Base-by-base conservation (phyloP, 35 echinoderm and acorn worm genomes). In the Ophioderma brevispina region DNA sequence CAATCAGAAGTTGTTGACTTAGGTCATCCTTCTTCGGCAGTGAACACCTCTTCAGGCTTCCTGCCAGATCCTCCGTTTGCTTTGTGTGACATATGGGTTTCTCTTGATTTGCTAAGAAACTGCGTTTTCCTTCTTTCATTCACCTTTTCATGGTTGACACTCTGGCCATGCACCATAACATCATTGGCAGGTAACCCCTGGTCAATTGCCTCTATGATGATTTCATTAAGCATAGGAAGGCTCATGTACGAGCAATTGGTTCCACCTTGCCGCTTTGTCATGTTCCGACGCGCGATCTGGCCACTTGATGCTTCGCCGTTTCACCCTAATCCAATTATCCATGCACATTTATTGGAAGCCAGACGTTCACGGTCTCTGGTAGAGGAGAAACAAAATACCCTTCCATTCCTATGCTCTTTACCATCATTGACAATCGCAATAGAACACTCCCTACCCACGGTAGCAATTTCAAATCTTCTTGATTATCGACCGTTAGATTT, bases 371-470 rank as follows among this genome's bases (percentile, higher is more conserved):
- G 49, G 91, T 95, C 41, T 92, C 90, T 79, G 97, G 94, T 14
- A 99, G 76, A 31, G 97, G 97, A 17, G 95, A 99, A 99, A 77
- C 97, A 99, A 76, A 95, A 99, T 23, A 91, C 89, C 36, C 97
- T 79, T 8, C 97, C 97, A n/a, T n/a, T n/a, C 0, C 37, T 25
- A 52, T 85, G 37, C 1, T 55, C 31, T 0, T 0, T 63, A 4
- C 37, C 39, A 33, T 85, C 13, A 32, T 70, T 28, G 21, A 17
- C 35, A 32, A 59, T n/a, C 14, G 31, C 13, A 28, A 85, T 64
- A 13, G 83, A n/a, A 85, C 23, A 85, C 37, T 19, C n/a, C 83
- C 83, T 32, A 85, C 63, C 83, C 83, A 85, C 23, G 83, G 83
- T 25, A 85, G 52, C n/a, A 85, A 59, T 59, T 37, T 70, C 83